Conservation (phyloP, 2,113 vertebrate species). For the Eptesicus fuscus region DNA sequence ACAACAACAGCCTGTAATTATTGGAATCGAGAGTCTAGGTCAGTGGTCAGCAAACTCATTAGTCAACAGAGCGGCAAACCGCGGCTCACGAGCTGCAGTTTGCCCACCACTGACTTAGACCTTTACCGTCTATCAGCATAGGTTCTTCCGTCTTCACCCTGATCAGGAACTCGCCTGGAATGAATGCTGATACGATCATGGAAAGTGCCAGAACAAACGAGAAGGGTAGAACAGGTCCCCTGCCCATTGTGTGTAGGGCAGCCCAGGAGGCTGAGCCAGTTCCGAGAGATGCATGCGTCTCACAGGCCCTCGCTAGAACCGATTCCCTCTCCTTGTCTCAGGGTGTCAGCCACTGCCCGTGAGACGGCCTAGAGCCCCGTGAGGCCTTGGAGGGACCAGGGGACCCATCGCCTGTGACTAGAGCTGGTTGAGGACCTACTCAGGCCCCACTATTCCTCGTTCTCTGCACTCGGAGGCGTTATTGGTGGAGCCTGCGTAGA, state of each 20-base stretch:
- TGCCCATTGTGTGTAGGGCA: background rate
- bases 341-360: background rate
- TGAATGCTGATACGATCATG: background rate
- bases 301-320: background rate
- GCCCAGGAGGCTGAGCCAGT: background rate
- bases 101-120: too few species aligned
- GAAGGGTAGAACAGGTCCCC: background rate
- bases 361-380: rapidly evolving
- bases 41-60: too few species aligned
- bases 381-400: background rate
- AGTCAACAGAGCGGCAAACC: too few species aligned
- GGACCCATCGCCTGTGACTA: background rate
- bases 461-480: background rate
- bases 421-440: background rate
- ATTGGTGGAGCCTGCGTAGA: background rate
- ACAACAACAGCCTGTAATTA: too few species aligned
- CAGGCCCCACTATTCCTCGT: background rate
- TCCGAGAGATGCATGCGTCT: background rate
- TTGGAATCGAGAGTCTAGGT: too few species aligned
- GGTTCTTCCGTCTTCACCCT: background rate
- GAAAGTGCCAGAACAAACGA: background rate
- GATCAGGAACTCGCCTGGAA: background rate
- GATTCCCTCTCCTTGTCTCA: background rate
- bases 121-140: background rate
- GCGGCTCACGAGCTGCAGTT: too few species aligned